Conservation (phyloP, 2,888 invertebrate genomes). For the Drosophila kokeensis region DNA sequence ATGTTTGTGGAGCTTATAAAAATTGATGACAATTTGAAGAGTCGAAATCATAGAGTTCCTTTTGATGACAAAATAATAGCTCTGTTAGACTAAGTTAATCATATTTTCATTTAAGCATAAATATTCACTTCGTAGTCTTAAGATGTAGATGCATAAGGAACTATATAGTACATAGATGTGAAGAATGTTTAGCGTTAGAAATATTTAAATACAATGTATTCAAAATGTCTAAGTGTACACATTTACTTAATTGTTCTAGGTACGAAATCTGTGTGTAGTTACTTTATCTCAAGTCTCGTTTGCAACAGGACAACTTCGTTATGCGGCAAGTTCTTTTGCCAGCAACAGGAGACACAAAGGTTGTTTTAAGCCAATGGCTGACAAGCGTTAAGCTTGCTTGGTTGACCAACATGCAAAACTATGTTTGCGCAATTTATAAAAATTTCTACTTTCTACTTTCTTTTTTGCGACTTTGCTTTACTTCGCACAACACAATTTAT, state of each 20-base stretch:
- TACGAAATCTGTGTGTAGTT: conserved; percentile 27
- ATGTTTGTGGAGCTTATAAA: conserved; percentile 18
- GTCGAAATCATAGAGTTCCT: conserved; percentile 50
- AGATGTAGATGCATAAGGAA: conserved; percentile 22
- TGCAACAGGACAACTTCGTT: conserved; percentile 19
- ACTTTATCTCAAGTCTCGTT: conserved; percentile 7
- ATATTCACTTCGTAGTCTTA: conserved; percentile 25
- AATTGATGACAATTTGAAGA: conserved; percentile 8
- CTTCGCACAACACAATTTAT: conserved; percentile 29
- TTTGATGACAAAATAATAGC: conserved; percentile 48
- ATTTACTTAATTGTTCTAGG: conserved; percentile 18
- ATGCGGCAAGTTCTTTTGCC: conserved; percentile 26
- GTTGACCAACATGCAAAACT: conserved; percentile 9
- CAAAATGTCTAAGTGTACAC: conserved; percentile 42
- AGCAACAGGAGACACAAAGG: conserved; percentile 8
- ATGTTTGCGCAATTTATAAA: conserved; percentile 40
- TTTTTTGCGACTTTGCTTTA: conserved; percentile 1
- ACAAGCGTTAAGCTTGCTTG: conserved; percentile 32
- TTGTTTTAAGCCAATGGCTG: conserved; percentile 9
- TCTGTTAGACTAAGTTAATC: conserved; percentile 35
- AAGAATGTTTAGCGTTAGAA: conserved; percentile 31
- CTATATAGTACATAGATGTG: not conserved
- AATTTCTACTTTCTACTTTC: conserved; percentile 9
- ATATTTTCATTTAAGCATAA: conserved; percentile 6
- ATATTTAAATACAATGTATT: conserved; percentile 59